phyloP scores from a whole-genome alignment of 2,113 vertebrate species.

The Otolemur garnettii region DNA sequence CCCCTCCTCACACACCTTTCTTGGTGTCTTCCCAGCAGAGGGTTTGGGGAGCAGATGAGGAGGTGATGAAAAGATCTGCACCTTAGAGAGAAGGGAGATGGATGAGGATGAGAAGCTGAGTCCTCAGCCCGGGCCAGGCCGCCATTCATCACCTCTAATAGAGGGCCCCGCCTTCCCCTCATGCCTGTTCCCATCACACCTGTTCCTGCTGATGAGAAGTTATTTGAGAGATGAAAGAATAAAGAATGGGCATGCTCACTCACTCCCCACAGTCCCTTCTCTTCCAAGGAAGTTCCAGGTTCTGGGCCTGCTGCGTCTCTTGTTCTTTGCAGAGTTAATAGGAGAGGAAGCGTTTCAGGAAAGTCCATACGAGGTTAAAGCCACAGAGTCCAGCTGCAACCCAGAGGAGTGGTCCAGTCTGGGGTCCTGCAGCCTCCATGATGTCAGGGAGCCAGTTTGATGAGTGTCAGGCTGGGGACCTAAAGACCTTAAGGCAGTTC shows the following conservation, averaged over 20 bases:
- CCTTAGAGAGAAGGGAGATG: slow-evolving; percentile 78
- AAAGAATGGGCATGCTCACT: slow-evolving; percentile 9
- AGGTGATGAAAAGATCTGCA: slow-evolving; percentile 78
- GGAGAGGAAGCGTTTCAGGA: not conserved
- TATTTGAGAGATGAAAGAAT: slow-evolving; percentile 58
- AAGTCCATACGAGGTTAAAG: not conserved
- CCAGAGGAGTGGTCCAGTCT: not conserved
- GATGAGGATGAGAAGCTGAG: slow-evolving; percentile 71
- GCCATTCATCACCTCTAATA: slow-evolving; percentile 81
- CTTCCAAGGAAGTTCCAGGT: slow-evolving; percentile 33
- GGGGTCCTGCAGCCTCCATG: not conserved
- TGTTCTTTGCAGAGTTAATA: not conserved
- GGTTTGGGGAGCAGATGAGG: slow-evolving; percentile 69
- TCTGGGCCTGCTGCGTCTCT: not conserved
- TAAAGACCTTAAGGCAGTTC: not conserved
- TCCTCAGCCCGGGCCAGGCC: slow-evolving; percentile 67
- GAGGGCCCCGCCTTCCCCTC: slow-evolving; percentile 42
- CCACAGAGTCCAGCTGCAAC: not conserved
- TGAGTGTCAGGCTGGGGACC: not conserved
- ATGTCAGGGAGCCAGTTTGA: not conserved
- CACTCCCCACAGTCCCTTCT: not conserved
- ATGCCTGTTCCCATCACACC: slow-evolving; percentile 67
- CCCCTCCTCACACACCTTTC: not conserved
- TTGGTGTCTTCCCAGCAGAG: slow-evolving; percentile 66
- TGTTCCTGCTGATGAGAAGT: slow-evolving; percentile 68